Conservation (phyloP, 1,140 invertebrate species). For the Nasonia vitripennis region DNA sequence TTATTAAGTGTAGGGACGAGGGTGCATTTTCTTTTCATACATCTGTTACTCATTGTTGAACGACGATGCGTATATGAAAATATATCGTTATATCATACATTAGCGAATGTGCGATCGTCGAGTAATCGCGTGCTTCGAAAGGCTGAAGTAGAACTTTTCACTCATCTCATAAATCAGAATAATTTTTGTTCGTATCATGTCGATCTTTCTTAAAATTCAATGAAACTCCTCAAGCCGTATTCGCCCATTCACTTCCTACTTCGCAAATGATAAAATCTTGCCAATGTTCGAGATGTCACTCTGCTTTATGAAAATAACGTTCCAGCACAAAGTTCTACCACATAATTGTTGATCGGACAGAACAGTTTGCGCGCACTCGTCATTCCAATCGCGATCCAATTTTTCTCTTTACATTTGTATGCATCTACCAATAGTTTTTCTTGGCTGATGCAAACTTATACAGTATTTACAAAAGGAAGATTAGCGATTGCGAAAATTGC, state of each 20-base stretch:
- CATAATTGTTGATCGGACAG: background rate
- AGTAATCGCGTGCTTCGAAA: constrained; percentile 1
- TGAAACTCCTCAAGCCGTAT: background rate
- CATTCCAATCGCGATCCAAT: background rate
- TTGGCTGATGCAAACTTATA: background rate
- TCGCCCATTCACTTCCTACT: background rate
- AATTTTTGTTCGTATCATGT: background rate
- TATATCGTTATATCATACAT: constrained; percentile 38
- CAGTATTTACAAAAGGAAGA: constrained; percentile 42
- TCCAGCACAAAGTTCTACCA: background rate
- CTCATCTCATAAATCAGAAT: background rate
- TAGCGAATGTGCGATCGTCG: background rate
- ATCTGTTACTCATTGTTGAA: background rate
- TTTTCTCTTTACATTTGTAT: constrained; percentile 3
- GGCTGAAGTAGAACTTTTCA: background rate
- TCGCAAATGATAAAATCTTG: background rate
- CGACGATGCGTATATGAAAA: constrained; percentile 33
- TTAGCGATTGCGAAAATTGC: constrained; percentile 24
- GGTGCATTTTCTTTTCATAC: background rate
- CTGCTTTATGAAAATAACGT: background rate
- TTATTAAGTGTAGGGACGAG: background rate
- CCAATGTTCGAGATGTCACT: background rate
- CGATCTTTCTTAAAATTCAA: background rate
- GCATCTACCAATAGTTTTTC: background rate
- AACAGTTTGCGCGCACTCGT: background rate